Evolutionary conservation across 2,888 invertebrate species (phyloP).

Genomic region (Drosophila sordidapex): DNA sequence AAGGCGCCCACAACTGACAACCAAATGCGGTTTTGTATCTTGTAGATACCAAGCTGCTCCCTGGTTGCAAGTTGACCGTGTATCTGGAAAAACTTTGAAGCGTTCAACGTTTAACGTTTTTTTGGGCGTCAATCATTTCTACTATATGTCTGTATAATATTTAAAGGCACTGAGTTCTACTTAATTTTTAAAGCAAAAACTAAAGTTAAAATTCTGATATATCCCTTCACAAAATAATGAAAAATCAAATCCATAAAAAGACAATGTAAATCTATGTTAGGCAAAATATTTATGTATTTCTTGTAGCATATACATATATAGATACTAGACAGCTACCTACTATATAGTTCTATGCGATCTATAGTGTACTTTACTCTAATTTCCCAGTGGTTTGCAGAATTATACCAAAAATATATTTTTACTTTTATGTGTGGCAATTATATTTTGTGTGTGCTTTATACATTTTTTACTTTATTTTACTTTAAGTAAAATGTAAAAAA

Average conservation of each 20-base stretch:
- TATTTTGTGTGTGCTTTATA: constrained; percentile 75
- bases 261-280: constrained; percentile 70
- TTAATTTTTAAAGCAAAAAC: constrained; percentile 77
- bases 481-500: constrained; percentile 72
- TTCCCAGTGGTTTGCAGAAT: constrained; percentile 78
- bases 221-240: constrained; percentile 41
- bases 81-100: constrained; percentile 37
- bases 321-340: constrained; percentile 35
- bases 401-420: constrained; percentile 81
- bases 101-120: constrained; percentile 60
- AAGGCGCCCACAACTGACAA: constrained; percentile 41
- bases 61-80: constrained; percentile 28
- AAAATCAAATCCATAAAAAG: constrained; percentile 37
- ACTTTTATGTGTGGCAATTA: constrained; percentile 82
- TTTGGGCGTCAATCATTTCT: constrained; percentile 38
- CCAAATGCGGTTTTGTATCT: constrained; percentile 30
- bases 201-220: constrained; percentile 40
- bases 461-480: constrained; percentile 67
- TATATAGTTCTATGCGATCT: constrained; percentile 48
- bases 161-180: constrained; percentile 84
- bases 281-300: constrained; percentile 68
- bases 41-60: constrained; percentile 19
- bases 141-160: constrained; percentile 67
- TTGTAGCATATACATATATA: constrained; percentile 45
- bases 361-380: constrained; percentile 64